Evolutionary conservation across 1,140 invertebrate genomes (phyloP).

Genomic region (Acromyrmex charruanus): DNA sequence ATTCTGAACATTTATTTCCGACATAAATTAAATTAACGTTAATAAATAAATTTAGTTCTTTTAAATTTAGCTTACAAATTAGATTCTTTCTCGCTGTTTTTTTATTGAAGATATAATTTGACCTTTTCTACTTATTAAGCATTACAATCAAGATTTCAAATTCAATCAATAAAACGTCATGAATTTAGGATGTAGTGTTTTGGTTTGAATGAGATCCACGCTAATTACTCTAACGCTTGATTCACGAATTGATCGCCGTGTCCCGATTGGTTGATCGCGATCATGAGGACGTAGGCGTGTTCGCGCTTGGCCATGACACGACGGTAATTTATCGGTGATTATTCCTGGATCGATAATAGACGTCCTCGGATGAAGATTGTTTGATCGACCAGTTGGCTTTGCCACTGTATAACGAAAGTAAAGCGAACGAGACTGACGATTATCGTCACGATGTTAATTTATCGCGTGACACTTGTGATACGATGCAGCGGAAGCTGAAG

Average conservation of each 20-base stretch:
- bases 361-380: constrained; percentile 26
- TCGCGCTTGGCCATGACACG: constrained; percentile 6
- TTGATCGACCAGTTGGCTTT: neutral
- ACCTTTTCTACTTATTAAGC: neutral
- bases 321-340: constrained; percentile 63
- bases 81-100: too few relatives aligned
- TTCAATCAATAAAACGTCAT: neutral
- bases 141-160: neutral
- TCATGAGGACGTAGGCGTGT: constrained; percentile 16
- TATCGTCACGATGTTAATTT: constrained; percentile 65
- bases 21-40: too few relatives aligned
- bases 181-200: neutral
- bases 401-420: constrained; percentile 49
- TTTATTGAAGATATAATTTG: too few relatives aligned
- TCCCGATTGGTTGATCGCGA: constrained; percentile 41
- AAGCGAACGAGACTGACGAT: constrained; percentile 56
- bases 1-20: too few relatives aligned
- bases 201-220: neutral
- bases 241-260: neutral
- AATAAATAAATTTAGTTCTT: too few relatives aligned
- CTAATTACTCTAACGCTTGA: neutral
- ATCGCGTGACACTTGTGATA: constrained; percentile 29
- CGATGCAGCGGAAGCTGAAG: constrained; percentile 4
- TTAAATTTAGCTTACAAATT: too few relatives aligned
- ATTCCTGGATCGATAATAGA: constrained; percentile 57